Evolutionary conservation across 2,888 invertebrate species (phyloP).

Genomic region (Bhutanitis thaidina): DNA sequence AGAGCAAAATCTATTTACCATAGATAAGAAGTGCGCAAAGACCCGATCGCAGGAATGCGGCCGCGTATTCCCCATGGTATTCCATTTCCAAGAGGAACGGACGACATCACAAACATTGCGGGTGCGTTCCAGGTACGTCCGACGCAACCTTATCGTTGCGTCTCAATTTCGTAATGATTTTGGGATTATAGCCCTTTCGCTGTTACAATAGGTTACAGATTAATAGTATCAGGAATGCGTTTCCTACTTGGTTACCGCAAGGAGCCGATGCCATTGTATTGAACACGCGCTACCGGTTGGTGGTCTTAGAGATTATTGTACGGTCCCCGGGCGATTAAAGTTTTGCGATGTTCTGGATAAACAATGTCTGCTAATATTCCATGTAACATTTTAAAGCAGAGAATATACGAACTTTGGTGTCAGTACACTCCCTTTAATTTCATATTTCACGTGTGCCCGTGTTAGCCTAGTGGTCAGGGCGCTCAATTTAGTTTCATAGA

Average conservation of each 20-base stretch:
- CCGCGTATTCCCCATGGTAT: conserved; percentile 1
- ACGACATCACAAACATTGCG: too few species aligned
- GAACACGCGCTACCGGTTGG: conserved; percentile 34
- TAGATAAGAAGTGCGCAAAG: not conserved
- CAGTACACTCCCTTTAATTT: too few species aligned
- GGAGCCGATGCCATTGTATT: conserved; percentile 22
- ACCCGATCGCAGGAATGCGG: not conserved
- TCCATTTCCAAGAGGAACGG: conserved; percentile 1
- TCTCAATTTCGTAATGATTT: not conserved
- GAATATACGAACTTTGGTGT: too few species aligned
- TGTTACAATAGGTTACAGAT: not conserved
- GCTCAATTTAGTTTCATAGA: too few species aligned
- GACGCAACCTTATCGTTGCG: not conserved
- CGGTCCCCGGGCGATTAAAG: not conserved
- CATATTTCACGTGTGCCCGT: too few species aligned
- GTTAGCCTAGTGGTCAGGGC: too few species aligned
- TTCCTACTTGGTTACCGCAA: not conserved
- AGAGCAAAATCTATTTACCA: conserved; percentile 5
- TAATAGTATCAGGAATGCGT: not conserved
- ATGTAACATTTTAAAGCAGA: too few species aligned
- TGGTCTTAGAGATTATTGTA: conserved; percentile 25
- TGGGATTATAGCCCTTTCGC: not conserved
- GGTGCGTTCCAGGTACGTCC: not conserved
- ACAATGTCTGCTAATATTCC: not conserved
- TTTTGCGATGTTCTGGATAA: not conserved